phyloP scores from a whole-genome alignment of 2,797 vertebrate species.

The Lepidocolaptes lacrymiger region DNA sequence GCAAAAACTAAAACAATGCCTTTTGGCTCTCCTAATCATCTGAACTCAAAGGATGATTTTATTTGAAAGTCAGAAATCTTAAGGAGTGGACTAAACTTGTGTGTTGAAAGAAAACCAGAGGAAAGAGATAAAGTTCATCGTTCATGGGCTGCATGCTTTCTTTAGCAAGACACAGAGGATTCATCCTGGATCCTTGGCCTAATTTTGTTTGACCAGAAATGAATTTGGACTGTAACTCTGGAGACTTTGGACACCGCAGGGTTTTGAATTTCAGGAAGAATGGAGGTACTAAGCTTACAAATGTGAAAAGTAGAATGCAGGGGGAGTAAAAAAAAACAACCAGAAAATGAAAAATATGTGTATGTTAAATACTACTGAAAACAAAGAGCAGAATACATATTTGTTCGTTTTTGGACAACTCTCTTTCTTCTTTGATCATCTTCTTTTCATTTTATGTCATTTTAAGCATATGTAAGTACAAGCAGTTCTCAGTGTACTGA shows the following conservation, averaged over 20 bases:
- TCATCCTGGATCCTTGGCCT: not conserved
- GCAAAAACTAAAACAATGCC: slow-evolving; percentile 86
- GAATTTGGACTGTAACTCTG: not conserved
- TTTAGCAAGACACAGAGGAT: not conserved
- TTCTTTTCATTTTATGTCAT: not conserved
- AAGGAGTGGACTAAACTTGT: slow-evolving; percentile 56
- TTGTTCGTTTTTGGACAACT: not conserved
- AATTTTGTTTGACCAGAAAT: not conserved
- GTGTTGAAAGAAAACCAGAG: slow-evolving; percentile 19
- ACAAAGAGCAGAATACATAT: not conserved
- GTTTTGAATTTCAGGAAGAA: not conserved
- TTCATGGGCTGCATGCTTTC: not conserved
- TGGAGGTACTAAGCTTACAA: not conserved
- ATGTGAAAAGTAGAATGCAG: not conserved
- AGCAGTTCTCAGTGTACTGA: not conserved
- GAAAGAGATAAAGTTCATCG: not conserved
- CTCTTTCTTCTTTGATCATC: not conserved
- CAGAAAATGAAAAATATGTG: not conserved
- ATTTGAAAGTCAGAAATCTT: slow-evolving; percentile 71
- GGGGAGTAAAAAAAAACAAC: fast-evolving
- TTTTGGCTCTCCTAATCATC: slow-evolving; percentile 82
- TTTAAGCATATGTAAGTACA: not conserved
- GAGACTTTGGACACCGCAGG: not conserved
- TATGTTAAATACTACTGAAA: not conserved
- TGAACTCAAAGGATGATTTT: slow-evolving; percentile 79